Conservation (phyloP, 2,888 invertebrate genomes). For the Andrena trimmerana region DNA sequence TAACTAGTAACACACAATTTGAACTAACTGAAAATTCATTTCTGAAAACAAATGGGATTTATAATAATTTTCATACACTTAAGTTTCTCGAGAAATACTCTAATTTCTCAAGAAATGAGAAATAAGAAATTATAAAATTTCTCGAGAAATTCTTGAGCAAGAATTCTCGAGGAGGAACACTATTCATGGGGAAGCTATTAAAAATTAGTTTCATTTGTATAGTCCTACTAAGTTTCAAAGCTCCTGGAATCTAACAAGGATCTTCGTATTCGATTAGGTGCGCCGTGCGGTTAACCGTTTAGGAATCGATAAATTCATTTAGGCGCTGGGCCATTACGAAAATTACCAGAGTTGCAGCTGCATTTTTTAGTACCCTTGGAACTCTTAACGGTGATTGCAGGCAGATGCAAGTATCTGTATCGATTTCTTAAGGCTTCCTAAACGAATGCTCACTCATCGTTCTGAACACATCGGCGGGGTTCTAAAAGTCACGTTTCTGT, state of each 20-base stretch:
- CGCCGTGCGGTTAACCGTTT: constrained; percentile 33
- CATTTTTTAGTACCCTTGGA: constrained; percentile 44
- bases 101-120: too few species aligned
- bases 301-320: constrained; percentile 43
- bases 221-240: too few species aligned
- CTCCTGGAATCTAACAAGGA: neutral
- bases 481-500: neutral
- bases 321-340: constrained; percentile 36
- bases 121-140: too few species aligned
- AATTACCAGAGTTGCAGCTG: constrained; percentile 66
- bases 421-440: constrained; percentile 59
- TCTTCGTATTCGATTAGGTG: neutral
- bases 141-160: too few species aligned
- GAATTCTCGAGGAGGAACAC: too few species aligned
- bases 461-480: neutral
- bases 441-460: constrained; percentile 20
- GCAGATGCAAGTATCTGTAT: constrained; percentile 69
- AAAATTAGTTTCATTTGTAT: too few species aligned
- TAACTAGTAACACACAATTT: too few species aligned
- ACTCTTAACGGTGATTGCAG: constrained; percentile 68
- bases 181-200: too few species aligned
- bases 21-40: too few species aligned
- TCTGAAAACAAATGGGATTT: too few species aligned
- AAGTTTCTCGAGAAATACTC: too few species aligned
- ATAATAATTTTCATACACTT: too few species aligned